Evolutionary conservation across 2,113 vertebrate genomes (phyloP).

Genomic region (Psilopogon haemacephalus): DNA sequence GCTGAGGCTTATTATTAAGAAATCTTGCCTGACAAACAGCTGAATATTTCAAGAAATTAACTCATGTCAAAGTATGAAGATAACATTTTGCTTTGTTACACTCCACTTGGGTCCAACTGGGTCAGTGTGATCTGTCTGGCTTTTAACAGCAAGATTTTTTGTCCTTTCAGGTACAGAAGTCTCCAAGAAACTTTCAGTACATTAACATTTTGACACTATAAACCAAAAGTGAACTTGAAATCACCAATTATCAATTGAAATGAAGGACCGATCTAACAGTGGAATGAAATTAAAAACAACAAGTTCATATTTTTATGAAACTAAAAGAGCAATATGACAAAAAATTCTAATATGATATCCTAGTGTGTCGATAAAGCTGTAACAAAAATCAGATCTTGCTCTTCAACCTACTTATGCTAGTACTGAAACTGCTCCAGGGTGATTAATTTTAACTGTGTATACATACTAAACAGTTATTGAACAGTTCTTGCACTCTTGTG

Average conservation of each 20-base stretch:
- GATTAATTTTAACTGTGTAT: conserved; percentile 30
- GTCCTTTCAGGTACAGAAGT: not conserved
- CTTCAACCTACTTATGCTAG: not conserved
- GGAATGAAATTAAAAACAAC: not conserved
- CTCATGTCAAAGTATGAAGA: not conserved
- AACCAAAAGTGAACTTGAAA: not conserved
- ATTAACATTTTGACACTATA: not conserved
- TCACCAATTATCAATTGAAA: not conserved
- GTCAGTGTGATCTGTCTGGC: not conserved
- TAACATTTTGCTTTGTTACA: not conserved
- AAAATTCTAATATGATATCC: not conserved
- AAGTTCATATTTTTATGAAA: not conserved
- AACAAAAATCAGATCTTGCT: not conserved
- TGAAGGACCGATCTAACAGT: not conserved
- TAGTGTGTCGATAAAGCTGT: not conserved
- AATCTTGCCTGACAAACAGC: not conserved
- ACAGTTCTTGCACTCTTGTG: not conserved
- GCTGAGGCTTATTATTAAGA: not conserved
- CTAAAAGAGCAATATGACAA: not conserved
- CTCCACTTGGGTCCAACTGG: not conserved
- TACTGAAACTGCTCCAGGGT: not conserved
- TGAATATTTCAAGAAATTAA: not conserved
- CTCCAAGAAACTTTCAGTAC: not conserved
- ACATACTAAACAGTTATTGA: not conserved
- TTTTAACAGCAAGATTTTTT: not conserved